These are phyloP conservation scores for Hypomecis punctinalis DNA, from an alignment of 2,888 invertebrate genomes.

Conservation along the genomic window DNA sequence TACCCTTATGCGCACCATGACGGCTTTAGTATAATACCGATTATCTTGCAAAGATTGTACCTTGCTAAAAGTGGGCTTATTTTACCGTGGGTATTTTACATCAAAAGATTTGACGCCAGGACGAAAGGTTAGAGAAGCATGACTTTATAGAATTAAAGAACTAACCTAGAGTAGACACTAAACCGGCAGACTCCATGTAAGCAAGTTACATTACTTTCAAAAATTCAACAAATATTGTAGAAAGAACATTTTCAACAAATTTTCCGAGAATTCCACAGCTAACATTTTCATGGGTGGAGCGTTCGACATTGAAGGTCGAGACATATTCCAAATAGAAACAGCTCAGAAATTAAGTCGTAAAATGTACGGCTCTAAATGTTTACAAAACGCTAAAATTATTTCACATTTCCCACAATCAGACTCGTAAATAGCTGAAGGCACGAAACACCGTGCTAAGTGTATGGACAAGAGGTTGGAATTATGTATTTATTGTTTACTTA, in stretches of 20 bases:
- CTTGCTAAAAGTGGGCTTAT: no score
- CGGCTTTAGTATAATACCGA: no score
- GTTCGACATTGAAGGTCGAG: conserved; percentile 31
- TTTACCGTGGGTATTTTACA: no score
- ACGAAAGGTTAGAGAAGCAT: no score
- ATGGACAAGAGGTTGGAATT: neutral
- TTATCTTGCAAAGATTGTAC: no score
- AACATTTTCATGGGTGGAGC: conserved; percentile 2
- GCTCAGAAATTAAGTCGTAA: conserved; percentile 35
- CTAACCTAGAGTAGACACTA: no score
- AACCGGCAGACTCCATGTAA: no score
- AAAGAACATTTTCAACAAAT: neutral
- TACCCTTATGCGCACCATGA: no score
- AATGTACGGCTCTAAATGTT: conserved; percentile 28
- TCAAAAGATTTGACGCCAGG: no score
- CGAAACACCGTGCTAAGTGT: conserved; percentile 18
- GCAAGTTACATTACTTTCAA: no score
- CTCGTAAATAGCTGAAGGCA: conserved; percentile 31
- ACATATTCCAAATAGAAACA: conserved; percentile 28
- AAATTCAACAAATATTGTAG: no score
- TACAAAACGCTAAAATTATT: conserved; percentile 37
- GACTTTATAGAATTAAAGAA: no score
- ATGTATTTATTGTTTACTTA: neutral
- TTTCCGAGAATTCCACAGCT: neutral
- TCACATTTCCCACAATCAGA: conserved; percentile 33